Conservation (phyloP, 2,797 vertebrate genomes). For the Austrolebias charrua region DNA sequence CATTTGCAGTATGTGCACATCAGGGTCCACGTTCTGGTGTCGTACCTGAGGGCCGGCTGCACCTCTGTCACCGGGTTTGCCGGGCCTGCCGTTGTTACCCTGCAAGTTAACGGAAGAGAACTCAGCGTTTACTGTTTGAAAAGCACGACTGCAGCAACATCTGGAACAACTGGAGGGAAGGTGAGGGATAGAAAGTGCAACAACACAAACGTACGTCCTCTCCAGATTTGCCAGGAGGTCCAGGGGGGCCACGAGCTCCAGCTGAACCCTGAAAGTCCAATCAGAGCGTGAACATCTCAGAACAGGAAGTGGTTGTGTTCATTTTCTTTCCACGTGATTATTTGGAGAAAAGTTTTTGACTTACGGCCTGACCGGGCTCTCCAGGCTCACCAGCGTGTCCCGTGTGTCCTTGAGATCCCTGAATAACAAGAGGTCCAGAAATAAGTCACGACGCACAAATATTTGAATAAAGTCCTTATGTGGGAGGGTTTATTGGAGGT, state of each 20-base stretch:
- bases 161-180: background rate
- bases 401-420: constrained; percentile 94
- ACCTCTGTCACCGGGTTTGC: constrained; percentile 95
- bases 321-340: background rate
- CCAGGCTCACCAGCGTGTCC: constrained; percentile 94
- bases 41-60: constrained; percentile 88
- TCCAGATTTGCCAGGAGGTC: constrained; percentile 92
- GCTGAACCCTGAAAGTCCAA: constrained; percentile 76
- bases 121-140: background rate
- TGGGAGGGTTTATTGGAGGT: background rate
- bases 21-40: background rate
- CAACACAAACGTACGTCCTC: constrained; percentile 87
- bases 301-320: background rate
- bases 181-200: background rate
- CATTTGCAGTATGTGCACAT: background rate
- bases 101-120: constrained; percentile 57
- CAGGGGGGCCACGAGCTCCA: constrained; percentile 91
- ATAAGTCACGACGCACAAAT: constrained; percentile 17
- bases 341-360: constrained; percentile 40
- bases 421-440: constrained; percentile 11
- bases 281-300: background rate
- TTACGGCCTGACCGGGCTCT: constrained; percentile 95
- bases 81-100: constrained; percentile 97
- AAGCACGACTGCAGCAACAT: background rate
- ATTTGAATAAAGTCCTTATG: background rate